Evolutionary conservation across 2,797 vertebrate genomes (phyloP), one percentile per base, ranked within the genome.

Genomic region (Spinibarbus caldwelli): DNA sequence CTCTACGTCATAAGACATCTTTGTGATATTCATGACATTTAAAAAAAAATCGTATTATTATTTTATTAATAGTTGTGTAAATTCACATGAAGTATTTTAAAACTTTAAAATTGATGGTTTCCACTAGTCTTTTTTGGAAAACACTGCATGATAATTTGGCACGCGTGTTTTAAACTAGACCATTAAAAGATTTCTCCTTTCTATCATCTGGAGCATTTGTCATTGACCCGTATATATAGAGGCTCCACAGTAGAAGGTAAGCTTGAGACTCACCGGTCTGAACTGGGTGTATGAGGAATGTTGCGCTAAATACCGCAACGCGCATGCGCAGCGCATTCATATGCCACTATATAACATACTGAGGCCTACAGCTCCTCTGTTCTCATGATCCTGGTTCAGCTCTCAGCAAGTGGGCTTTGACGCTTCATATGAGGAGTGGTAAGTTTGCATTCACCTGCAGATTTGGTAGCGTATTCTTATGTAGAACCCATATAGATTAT

Each of bases 281-380:
- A 62, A 64, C 77, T 80, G 77, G 67, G 77, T 62, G 83, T 66
- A 73, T 52, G 57, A 66, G 84, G 77, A 85, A 80, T 68, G 83
- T 85, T 82, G 82, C 38, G 71, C 78, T 41, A 38, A 17, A 47
- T 47, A 10, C 12, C 17, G 19, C 49, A 86, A 19, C 8, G 78
- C 89, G 89, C 89, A 89, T 88, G 89, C 84, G 89, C 84, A 75
- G 43, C 52, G 59, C 26, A 9, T 59, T 87, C 73, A 54, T 70
- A 81, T 76, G 66, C 31, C 23, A 70, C 72, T 72, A 49, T 70
- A 77, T 70, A 77, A 34, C 82, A 62, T 76, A 64, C 54, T 26
- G 80, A 80, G 86, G 81, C 89, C 87, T 88, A 82, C 78, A 82
- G 83, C 67, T 87, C 78, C 59, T 88, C 62, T 70, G 70, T 82